Evolutionary conservation across 1,140 invertebrate genomes (phyloP), one percentile per base, ranked within the genome.

Genomic region (Helicorthomorpha holstii): DNA sequence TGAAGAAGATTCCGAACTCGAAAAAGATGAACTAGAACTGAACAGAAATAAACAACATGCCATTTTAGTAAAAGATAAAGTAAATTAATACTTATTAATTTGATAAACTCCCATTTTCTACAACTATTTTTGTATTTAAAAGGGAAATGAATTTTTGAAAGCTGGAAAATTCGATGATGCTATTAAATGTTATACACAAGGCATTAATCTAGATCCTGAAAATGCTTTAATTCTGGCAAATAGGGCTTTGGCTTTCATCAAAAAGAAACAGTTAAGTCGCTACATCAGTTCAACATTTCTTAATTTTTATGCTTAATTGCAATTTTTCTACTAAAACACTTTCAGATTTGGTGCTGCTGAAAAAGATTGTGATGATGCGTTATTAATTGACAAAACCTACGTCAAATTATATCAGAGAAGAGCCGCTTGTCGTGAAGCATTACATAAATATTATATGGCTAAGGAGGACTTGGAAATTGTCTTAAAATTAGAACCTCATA

Each of bases 191-290:
- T 95, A 94, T 61, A 82, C 76, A 24, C 67, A 77, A 60, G 89
- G 87, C 12, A 82, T 92, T 44, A 71, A 78, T 53, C 65, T 78
- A 38, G 82, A 85, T 63, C 74, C 81, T 7, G 72, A 78, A 53
- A 88, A 93, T 69, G 76, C 87, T 4, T 72, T 86, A 4, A 83
- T 85, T 60, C 87, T 78, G 63, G 84, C 85, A 7, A 95, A 95
- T 69, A 72, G 91, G 60, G 89, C 85, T 7, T 73, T 93, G 53
- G 91, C 89, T 57, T 78, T 83, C 57, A 69, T 94, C 12, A 92
- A 91, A 65, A 75, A 80, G 58, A 75, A 87, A 56, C 78, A 82
- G 85, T 92, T 73, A 68, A 68, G 19, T n/a, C 14, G 12, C 25
- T 49, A n/a, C n/a, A 1, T n/a, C 14, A 14, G 21, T 12, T 12